phyloP scores from a whole-genome alignment of 1,140 invertebrate species.

The Drosophila biarmipes region DNA sequence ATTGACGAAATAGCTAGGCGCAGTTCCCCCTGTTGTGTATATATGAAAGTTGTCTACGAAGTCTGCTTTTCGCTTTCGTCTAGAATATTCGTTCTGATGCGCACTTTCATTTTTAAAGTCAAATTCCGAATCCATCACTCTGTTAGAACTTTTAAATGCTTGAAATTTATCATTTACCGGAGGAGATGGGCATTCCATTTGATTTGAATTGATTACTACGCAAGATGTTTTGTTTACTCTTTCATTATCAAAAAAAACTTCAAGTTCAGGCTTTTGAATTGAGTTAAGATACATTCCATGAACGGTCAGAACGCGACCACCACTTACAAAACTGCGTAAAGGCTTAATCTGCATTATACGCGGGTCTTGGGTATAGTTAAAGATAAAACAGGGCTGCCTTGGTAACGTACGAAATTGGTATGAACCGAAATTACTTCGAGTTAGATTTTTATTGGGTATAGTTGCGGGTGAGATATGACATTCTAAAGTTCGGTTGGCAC shows the following conservation, averaged over 20 bases:
- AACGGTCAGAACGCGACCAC: constrained; percentile 96
- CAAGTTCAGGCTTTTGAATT: constrained; percentile 95
- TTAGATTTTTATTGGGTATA: constrained; percentile 65
- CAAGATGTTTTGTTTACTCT: constrained; percentile 93
- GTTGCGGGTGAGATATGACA: constrained; percentile 62
- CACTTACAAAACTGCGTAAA: constrained; percentile 93
- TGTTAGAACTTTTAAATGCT: constrained; percentile 19
- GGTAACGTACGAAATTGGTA: constrained; percentile 29
- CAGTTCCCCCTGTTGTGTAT: constrained; percentile 44
- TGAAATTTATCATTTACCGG: constrained; percentile 88
- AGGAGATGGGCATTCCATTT: constrained; percentile 98
- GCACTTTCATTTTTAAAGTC: constrained; percentile 9
- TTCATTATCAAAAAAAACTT: constrained; percentile 84
- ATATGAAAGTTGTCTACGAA: constrained; percentile 48
- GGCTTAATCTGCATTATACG: constrained; percentile 96
- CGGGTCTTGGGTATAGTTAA: constrained; percentile 96
- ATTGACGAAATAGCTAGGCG: constrained; percentile 36
- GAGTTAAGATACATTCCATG: constrained; percentile 96
- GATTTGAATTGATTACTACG: constrained; percentile 92
- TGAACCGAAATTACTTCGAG: constrained; percentile 33
- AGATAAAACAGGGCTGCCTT: constrained; percentile 85
- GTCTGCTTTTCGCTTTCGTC: constrained; percentile 13
- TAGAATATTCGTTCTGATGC: not conserved
- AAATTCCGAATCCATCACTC: not conserved
- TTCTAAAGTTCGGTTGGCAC: constrained; percentile 90